These are phyloP conservation scores for Malthinus flaveolus DNA, from an alignment of 2,888 invertebrate genomes.

Conservation along the genomic window DNA sequence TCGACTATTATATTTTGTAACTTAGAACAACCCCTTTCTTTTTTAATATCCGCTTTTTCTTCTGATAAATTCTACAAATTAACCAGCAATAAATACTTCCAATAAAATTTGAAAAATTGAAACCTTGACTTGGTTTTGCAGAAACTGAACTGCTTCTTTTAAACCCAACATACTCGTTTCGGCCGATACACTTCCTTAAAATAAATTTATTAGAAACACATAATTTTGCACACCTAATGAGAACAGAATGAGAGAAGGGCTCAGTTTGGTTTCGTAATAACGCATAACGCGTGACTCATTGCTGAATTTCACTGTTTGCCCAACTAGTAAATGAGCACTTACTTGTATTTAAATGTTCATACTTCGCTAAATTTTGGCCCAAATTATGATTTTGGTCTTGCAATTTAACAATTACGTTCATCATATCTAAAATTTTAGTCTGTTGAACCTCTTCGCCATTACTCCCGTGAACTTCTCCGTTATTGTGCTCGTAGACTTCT, in stretches of 20 bases:
- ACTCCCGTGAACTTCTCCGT: too few relatives aligned
- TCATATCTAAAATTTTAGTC: slow-evolving; percentile 25
- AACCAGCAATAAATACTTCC: background rate
- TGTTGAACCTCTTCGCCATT: background rate
- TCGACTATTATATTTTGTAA: slow-evolving; percentile 30
- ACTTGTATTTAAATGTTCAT: slow-evolving; percentile 25
- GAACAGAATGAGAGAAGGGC: too few relatives aligned
- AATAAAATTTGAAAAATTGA: background rate
- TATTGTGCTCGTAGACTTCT: too few relatives aligned
- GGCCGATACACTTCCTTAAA: slow-evolving; percentile 26
- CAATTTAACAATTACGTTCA: slow-evolving; percentile 24
- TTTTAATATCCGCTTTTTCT: slow-evolving; percentile 32
- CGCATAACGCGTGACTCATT: background rate
- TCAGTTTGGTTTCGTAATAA: background rate
- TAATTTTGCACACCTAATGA: too few relatives aligned
- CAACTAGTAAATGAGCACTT: background rate
- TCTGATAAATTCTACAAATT: slow-evolving; percentile 19
- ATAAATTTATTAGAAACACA: too few relatives aligned
- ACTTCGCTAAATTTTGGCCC: slow-evolving; percentile 23
- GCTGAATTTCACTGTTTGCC: too few relatives aligned
- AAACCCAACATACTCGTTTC: slow-evolving; percentile 29
- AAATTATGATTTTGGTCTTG: slow-evolving; percentile 27
- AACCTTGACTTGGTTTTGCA: slow-evolving; percentile 30
- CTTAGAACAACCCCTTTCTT: slow-evolving; percentile 3
- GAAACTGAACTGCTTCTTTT: slow-evolving; percentile 26